Base-by-base conservation (phyloP, 2,113 vertebrate genomes). In the Elephas maximus region DNA sequence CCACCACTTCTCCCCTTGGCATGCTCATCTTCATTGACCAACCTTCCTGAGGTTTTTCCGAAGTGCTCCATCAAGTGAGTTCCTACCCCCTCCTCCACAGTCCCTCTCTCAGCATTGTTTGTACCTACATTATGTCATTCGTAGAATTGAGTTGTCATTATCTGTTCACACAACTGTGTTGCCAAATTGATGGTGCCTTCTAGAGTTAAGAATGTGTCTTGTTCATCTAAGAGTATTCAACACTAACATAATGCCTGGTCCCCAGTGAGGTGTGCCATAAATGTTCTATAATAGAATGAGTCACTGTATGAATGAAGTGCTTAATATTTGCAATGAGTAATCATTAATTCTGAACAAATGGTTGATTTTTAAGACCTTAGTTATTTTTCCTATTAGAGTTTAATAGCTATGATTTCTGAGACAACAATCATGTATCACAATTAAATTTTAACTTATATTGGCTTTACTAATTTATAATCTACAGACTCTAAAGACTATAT, bases 371-470 rank as follows among this genome's bases (percentile, higher is more conserved):
- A 90, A 95, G 6, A 88, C 33, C 57, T 73, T 69, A 84, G 67
- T 95, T 44, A 69, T 85, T 89, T 93, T 96, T 96, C 57, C 33
- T 94, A 24, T 63, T 45, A 90, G 48, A 87, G 57, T 96, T 60
- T 65, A 87, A 71, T 65, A 45, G 23, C 24, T 81, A 18, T 87
- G 91, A 90, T 71, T 41, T 65, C 28, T 84, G 33, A 88, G 41
- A 91, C n/a, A 97, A 93, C 30, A 77, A 80, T 57, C 45, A 41
- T 20, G 48, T 81, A 83, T 78, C 18, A 41, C 77, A 79, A 44
- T 4, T 91, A n/a, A 94, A 80, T 88, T 96, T 93, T 78, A 69
- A 93, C 87, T 92, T 92, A 62, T 76, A 95, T 44, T 90, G 51
- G 33, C 77, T 92, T 95, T 78, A 91, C 95, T 90, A 57, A 91